These are phyloP conservation scores for Antigone vipio DNA, from an alignment of 2,113 vertebrate genomes.

Conservation along the genomic window DNA sequence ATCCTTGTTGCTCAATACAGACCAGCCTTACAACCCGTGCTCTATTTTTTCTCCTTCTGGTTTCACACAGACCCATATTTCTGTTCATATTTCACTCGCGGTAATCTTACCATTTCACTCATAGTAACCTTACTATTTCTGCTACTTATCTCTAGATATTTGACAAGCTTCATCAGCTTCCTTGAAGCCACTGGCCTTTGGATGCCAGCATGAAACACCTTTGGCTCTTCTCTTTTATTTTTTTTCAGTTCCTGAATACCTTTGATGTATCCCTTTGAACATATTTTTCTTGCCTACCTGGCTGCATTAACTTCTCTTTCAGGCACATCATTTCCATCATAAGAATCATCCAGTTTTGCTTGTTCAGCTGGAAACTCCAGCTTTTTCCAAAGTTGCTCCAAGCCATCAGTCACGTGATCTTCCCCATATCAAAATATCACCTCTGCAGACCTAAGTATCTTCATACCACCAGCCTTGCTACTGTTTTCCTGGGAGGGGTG, in stretches of 20 bases:
- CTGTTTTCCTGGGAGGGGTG: not conserved
- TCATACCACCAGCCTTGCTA: not conserved
- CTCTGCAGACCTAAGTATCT: not conserved
- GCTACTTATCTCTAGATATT: not conserved
- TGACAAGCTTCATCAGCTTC: not conserved
- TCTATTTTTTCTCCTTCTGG: not conserved
- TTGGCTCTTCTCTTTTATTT: not conserved
- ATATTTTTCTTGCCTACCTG: conserved; percentile 13
- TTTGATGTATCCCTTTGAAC: conserved; percentile 24
- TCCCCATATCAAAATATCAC: not conserved
- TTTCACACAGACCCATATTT: not conserved
- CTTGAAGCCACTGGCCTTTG: not conserved
- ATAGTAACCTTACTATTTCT: not conserved
- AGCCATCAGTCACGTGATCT: not conserved
- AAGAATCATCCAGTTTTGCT: not conserved
- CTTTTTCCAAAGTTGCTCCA: not conserved
- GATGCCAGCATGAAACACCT: not conserved
- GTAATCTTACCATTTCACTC: not conserved
- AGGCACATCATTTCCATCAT: not conserved
- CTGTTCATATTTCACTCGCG: not conserved
- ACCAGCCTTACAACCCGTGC: not conserved
- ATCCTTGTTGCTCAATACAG: not conserved
- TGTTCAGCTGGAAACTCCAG: not conserved
- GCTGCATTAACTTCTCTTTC: not conserved
- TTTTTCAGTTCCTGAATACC: not conserved